Base-by-base conservation (phyloP, 2,888 invertebrate species). In the Thymelicus acteon region DNA sequence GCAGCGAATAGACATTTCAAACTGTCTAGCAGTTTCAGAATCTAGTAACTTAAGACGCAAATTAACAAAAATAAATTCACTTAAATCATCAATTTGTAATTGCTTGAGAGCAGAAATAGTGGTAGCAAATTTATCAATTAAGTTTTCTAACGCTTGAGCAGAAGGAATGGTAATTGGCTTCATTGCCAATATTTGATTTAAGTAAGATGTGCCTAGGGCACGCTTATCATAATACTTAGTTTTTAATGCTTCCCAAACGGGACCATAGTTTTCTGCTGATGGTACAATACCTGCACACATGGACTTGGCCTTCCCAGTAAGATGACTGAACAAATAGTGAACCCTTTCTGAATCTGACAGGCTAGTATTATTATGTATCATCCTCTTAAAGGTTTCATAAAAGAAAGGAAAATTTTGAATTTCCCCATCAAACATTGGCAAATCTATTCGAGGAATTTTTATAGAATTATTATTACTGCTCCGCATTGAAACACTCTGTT, bases 21-120 rank as follows among this genome's bases (percentile, higher is more conserved):
- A 52, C 52, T 52, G 52, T 19, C 48, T 48, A 48, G 48, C 48
- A 48, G 48, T 48, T 48, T 48, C 48, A 48, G 48, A 13, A 10
- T 60, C 60, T 15, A 60, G 10, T 13, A 60, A 60, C 60, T 44
- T 60, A 60, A 60, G 60, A 60, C 40, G 44, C 15, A 60, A 60
- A 19, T 40, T 7, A 60, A 60, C 44, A 44, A 60, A 40, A 60
- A 60, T 60, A 60, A 60, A 60, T 10, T 60, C 60, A 60, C 60
- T 19, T 39, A 60, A 60, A 60, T 60, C 40, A 39, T 24, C 31
- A 44, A 60, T 60, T 44, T 40, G 8, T 37, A 60, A 60, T 19
- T 60, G 60, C 60, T 48, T 48, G 13, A 48, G 13, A 48, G 48
- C 48, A 48, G 48, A 48, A n/a, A n/a, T n/a, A n/a, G n/a, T n/a